Base-by-base conservation (phyloP, 2,113 vertebrate genomes). In the Thamnaconus septentrionalis region DNA sequence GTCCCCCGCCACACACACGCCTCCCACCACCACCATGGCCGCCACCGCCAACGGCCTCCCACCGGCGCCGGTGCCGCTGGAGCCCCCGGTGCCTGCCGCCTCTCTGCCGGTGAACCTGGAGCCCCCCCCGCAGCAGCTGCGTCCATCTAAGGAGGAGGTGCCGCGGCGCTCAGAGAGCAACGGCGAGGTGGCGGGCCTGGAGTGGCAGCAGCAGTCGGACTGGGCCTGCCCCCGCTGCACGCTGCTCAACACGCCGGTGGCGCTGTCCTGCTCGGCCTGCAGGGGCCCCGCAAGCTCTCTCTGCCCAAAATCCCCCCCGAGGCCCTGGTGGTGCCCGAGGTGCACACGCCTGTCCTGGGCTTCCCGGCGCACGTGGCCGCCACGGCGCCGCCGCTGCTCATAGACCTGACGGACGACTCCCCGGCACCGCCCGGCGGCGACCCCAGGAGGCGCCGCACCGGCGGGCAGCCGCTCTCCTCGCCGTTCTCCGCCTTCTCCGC, bases 141-240 rank as follows among this genome's bases (percentile, higher is more conserved):
- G 85, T 40, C 72, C 76, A 0, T 69, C 82, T 7, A 88, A 86
- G 57, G 91, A 92, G 73, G 90, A 92, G 55, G 85, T 75, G 18
- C 48, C 78, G 39, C 69, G 76, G 1, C 71, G 81, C 3, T 70
- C 87, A 0, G 91, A 93, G 76, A 88, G 80, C 63, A 92, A 91
- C 0, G 89, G 92, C 0, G 92, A 92, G 8, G 79, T 81, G 0
- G 85, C 75, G 18, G 53, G 70, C 10, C 31, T 62, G 10, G 85
- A 84, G 10, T 70, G 78, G 50, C 84, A 80, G 0, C 81, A 80
- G 0, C 81, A 76, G 56, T 53, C 78, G 0, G 94, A 95, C 50
- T 99, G 97, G 96, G 94, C 95, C 40, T 98, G 96, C 81, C 94
- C 94, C 1, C 96, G 96, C 56, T 98, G 96, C 86, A 98, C 97